phyloP scores from a whole-genome alignment of 2,113 vertebrate species.

The Quiscalus mexicanus region DNA sequence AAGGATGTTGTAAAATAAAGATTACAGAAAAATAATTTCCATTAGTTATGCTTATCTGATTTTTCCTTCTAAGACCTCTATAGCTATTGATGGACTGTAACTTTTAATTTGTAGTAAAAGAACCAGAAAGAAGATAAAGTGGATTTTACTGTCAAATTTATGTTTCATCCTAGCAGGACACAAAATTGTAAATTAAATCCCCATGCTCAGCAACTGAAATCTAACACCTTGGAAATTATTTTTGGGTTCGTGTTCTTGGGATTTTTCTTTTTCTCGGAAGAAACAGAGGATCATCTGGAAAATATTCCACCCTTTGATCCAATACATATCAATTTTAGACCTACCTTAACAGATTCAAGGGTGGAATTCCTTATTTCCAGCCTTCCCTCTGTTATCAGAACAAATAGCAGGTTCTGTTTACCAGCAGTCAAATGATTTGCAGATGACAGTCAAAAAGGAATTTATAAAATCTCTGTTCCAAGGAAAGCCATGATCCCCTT shows the following conservation, averaged over 20 bases:
- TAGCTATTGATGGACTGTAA: not conserved
- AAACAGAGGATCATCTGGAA: slow-evolving; percentile 54
- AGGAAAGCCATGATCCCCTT: slow-evolving; percentile 4
- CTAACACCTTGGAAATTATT: not conserved
- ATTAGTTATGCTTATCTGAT: not conserved
- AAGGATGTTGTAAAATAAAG: not conserved
- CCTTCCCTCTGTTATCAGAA: slow-evolving; percentile 36
- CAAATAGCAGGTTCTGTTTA: slow-evolving; percentile 43
- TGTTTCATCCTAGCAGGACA: not conserved
- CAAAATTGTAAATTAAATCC: slow-evolving; percentile 6
- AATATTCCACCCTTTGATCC: slow-evolving; percentile 60
- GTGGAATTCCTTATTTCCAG: slow-evolving; percentile 52
- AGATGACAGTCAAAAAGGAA: slow-evolving; percentile 59
- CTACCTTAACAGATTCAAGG: slow-evolving; percentile 39
- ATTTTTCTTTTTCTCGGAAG: slow-evolving; percentile 12
- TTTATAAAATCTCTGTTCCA: slow-evolving; percentile 39
- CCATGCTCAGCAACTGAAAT: not conserved
- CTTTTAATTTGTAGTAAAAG: not conserved
- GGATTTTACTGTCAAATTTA: not conserved
- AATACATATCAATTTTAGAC: slow-evolving; percentile 47
- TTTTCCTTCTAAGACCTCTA: not conserved
- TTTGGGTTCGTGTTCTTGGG: not conserved
- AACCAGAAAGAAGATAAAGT: not conserved
- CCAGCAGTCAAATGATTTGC: slow-evolving; percentile 59
- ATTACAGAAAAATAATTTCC: not conserved